Evolutionary conservation across 2,888 invertebrate species (phyloP).

Genomic region (Cantharis rustica): DNA sequence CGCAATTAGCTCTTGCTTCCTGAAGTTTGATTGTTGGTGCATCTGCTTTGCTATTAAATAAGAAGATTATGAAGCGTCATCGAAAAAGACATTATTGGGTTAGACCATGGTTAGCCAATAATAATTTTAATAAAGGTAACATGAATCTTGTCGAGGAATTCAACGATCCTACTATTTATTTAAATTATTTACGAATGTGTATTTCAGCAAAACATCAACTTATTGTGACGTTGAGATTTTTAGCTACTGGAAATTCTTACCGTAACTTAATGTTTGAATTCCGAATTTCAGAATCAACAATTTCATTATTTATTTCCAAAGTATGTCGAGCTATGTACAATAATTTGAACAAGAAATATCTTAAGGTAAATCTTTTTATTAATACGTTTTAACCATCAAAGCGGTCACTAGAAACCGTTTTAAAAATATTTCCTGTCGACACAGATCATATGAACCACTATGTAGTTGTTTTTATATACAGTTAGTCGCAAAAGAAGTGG

Average conservation of each 20-base stretch:
- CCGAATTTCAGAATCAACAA: neutral
- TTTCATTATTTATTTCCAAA: neutral
- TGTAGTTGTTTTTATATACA: no score
- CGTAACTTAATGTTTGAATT: neutral
- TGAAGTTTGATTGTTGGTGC: no score
- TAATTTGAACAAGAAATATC: neutral
- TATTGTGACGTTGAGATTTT: neutral
- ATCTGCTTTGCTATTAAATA: neutral
- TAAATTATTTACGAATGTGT: slow-evolving; percentile 1
- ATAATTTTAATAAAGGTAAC: no score
- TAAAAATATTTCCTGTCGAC: no score
- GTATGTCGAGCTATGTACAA: slow-evolving; percentile 1
- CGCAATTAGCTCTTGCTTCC: no score
- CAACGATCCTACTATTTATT: neutral
- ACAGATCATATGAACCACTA: no score
- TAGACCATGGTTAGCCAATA: neutral
- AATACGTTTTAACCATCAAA: no score
- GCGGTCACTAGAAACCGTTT: no score
- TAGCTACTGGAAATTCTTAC: neutral
- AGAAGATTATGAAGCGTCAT: neutral
- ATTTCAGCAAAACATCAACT: neutral
- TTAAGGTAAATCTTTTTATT: neutral
- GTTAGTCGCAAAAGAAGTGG: no score
- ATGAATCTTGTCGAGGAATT: neutral
- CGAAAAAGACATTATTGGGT: neutral